Evolutionary conservation across 2,113 vertebrate genomes (phyloP).

Genomic region (Triplophysa tibetana): DNA sequence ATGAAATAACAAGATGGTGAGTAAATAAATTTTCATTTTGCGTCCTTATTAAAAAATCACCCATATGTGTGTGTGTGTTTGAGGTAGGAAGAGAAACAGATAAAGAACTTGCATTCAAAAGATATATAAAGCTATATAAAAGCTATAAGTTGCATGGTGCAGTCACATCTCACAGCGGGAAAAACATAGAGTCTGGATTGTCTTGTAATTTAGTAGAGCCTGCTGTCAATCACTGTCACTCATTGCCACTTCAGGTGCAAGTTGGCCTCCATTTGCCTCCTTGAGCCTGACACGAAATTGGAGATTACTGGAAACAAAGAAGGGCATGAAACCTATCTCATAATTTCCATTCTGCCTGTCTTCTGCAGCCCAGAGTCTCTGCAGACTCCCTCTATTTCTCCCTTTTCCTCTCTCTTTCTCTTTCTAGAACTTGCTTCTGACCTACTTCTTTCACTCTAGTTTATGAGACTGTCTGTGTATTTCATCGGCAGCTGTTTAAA

Average conservation of each 20-base stretch:
- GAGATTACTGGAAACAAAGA: slow-evolving; percentile 42
- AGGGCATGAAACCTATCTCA: slow-evolving; percentile 32
- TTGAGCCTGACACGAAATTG: slow-evolving; percentile 33
- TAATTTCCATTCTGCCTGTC: slow-evolving; percentile 37
- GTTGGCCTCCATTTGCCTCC: slow-evolving; percentile 26
- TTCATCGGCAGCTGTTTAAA: slow-evolving; percentile 34
- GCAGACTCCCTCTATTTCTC: slow-evolving; percentile 17
- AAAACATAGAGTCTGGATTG: slow-evolving; percentile 46
- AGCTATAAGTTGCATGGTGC: slow-evolving; percentile 9
- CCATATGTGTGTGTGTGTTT: slow-evolving; percentile 23
- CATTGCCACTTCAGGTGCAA: slow-evolving; percentile 45
- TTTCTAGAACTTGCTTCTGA: slow-evolving; percentile 22
- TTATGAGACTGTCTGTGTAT: slow-evolving; percentile 38
- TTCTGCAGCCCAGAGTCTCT: slow-evolving; percentile 34
- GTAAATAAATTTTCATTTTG: too few relatives aligned
- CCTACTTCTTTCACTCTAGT: slow-evolving; percentile 54
- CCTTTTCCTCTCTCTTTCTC: slow-evolving; percentile 47
- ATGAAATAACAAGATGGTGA: too few relatives aligned
- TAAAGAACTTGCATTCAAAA: background rate
- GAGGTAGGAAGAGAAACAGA: slow-evolving; percentile 31
- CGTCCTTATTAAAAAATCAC: too few relatives aligned
- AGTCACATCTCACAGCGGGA: slow-evolving; percentile 40
- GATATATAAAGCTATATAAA: background rate
- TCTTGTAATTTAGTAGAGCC: slow-evolving; percentile 50
- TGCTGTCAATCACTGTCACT: slow-evolving; percentile 53